phyloP scores from a whole-genome alignment of 2,888 invertebrate genomes.

The Acheta domesticus region DNA sequence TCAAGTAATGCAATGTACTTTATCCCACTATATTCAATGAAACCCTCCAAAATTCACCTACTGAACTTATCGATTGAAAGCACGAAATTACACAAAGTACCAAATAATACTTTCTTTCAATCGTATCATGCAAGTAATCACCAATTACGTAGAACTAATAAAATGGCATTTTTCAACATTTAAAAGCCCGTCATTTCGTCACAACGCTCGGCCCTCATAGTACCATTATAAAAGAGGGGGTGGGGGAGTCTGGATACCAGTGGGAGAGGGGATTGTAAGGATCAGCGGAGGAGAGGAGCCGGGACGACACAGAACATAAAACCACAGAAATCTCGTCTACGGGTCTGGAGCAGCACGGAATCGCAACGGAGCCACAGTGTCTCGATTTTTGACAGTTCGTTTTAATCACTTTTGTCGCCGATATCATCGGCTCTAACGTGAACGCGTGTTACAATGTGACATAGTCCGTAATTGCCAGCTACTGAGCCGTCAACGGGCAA shows the following conservation, averaged over 20 bases:
- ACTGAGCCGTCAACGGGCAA: conserved; percentile 12
- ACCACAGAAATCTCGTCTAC: conserved; percentile 18
- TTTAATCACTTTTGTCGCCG: too few relatives aligned
- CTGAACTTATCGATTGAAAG: too few relatives aligned
- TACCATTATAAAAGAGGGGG: conserved; percentile 8
- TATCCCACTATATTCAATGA: too few relatives aligned
- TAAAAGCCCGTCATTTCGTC: neutral
- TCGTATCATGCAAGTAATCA: neutral
- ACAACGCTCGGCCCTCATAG: neutral
- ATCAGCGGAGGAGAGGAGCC: conserved; percentile 19
- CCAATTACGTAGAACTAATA: neutral
- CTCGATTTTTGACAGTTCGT: too few relatives aligned
- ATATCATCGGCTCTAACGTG: too few relatives aligned
- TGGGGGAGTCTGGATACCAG: neutral
- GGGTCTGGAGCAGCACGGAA: conserved; percentile 4
- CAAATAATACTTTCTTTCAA: too few relatives aligned
- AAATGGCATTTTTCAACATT: neutral
- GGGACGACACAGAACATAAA: neutral
- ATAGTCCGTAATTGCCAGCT: neutral
- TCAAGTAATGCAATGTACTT: too few relatives aligned
- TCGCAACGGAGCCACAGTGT: too few relatives aligned
- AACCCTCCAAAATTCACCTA: too few relatives aligned
- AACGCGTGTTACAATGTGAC: neutral
- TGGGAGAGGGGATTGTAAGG: conserved; percentile 19
- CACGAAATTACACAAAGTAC: too few relatives aligned